Base-by-base conservation (phyloP, 2,113 vertebrate genomes). In the Seriola rivoliana region DNA sequence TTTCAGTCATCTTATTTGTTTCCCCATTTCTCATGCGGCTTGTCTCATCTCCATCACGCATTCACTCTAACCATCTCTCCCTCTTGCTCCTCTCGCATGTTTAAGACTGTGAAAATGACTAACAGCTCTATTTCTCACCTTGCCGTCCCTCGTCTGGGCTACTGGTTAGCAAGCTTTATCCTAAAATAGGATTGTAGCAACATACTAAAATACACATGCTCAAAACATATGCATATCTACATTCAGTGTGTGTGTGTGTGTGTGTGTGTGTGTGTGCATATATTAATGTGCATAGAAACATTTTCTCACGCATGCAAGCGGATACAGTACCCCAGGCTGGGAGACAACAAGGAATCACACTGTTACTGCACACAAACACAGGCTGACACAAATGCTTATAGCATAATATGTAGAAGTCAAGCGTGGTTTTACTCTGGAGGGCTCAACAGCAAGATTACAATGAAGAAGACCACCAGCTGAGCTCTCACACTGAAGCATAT, bases 401-500 rank as follows among this genome's bases (percentile, higher is more conserved):
- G 86, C 71, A 52, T 50, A 29, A 75, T 74, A 48, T 78, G 75
- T 1, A 65, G 62, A 32, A 76, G 75, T 71, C 55, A 16, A 85
- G 46, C 50, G 66, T 12, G 2, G 67, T 59, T 84, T 78, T 72
- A 36, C 59, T 81, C 50, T 44, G 23, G 46, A 77, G 75, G 57
- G 62, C 66, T 77, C 46, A 29, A 58, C 64, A 78, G 77, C 80
- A 50, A 42, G 71, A 68, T 29, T 74, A 46, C 67, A 65, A 63
- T 73, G 67, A 67, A 50, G 55, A 72, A 64, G 80, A 74, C 80
- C 89, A 87, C 89, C 85, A 60, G 80, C 82, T 82, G 86, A 70
- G 79, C 74, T 67, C 81, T 65, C 59, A 13, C 77, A 38, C 76
- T 34, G 67, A 77, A 64, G 71, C 48, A 3, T 57, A 76, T 78